Base-by-base conservation (phyloP, 2,797 vertebrate species). In the Gobio occitaniae region DNA sequence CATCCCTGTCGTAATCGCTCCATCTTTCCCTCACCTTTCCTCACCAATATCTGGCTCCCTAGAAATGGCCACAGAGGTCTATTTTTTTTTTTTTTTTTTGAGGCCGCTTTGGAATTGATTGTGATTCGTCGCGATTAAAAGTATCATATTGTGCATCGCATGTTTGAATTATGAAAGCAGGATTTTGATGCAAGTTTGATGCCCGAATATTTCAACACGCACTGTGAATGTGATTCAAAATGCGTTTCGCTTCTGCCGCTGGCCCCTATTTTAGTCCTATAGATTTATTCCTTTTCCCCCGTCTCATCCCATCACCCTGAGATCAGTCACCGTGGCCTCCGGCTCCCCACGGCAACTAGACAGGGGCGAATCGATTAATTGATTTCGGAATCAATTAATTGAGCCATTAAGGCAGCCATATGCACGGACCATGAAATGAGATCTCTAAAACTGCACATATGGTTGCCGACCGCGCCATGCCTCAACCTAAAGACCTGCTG, bases 301-400 rank as follows among this genome's bases (percentile, higher is more conserved):
- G 50, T 78, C 77, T 78, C 69, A 50, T 88, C 61, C 71, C 86
- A 81, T 84, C 69, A 75, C 85, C 85, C 83, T 41, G 50, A 74
- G 88, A 89, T 89, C 86, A 87, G 78, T 88, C 75, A 59, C 75
- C 44, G 9, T 84, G 82, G 76, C 41, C 80, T 66, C 72, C 66
- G 13, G 66, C 54, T 79, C 83, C 54, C 83, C 83, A 84, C 29
- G 82, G 59, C 76, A 84, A 85, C 72, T 80, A 82, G 83, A 84
- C 52, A 66, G 69, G 83, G 80, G 76, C 48, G 76, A 86, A 88
- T 88, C 87, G 82, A 90, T 87, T 88, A 87, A 87, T 88, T 85
- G 89, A 90, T 90, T 86, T 72, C 68, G 65, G 84, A 88, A 90
- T 90, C 89, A 89, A 90, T 90, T 83, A 88, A 88, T 90, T 88